These are phyloP conservation scores for Clarias gariepinus DNA, from an alignment of 2,113 vertebrate genomes.

Conservation along the genomic window DNA sequence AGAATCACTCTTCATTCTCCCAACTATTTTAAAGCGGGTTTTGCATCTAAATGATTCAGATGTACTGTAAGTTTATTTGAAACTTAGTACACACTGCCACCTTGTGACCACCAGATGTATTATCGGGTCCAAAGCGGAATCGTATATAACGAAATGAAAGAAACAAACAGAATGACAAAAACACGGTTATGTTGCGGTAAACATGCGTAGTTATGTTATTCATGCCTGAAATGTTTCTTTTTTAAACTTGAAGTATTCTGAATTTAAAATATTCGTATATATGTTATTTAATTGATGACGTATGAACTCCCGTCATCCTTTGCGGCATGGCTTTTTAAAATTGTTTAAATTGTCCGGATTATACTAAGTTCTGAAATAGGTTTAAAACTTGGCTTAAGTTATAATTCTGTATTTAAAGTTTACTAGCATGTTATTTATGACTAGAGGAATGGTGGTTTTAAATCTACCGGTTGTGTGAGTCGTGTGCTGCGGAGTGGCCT, in stretches of 20 bases:
- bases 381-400: not conserved
- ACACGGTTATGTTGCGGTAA: not conserved
- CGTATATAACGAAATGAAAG: not conserved
- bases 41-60: not conserved
- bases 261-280: not conserved
- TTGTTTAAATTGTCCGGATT: not conserved
- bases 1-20: not conserved
- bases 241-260: not conserved
- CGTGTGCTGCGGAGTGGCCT: accelerated
- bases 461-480: not conserved
- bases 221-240: not conserved
- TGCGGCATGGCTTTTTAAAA: not conserved
- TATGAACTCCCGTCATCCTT: not conserved
- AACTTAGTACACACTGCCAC: not conserved
- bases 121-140: not conserved
- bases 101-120: not conserved
- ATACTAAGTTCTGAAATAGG: not conserved
- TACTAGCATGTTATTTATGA: not conserved
- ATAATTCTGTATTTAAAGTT: not conserved
- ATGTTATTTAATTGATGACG: not conserved
- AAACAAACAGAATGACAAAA: not conserved
- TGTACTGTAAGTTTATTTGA: not conserved
- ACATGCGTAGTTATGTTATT: not conserved
- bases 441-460: too few relatives aligned
- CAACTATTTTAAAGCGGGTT: not conserved